Conservation (phyloP, 2,113 vertebrate genomes). For the Cebidichthys violaceus region DNA sequence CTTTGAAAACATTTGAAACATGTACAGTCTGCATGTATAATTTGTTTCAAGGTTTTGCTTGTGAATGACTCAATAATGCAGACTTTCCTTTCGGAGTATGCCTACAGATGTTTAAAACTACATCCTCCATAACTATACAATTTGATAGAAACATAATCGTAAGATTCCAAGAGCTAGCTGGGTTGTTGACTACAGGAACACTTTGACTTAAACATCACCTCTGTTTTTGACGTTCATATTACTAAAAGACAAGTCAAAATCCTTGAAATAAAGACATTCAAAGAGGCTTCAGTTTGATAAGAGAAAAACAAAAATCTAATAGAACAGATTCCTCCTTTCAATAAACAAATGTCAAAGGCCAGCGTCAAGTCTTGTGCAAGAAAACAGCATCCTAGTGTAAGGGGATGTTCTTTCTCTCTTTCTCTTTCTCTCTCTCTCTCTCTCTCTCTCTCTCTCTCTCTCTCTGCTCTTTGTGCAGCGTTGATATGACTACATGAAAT, state of each 20-base stretch:
- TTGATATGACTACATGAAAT: conserved; percentile 75
- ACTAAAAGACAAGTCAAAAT: conserved; percentile 12
- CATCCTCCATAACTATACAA: background rate
- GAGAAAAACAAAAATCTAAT: conserved; percentile 39
- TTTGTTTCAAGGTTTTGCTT: conserved; percentile 17
- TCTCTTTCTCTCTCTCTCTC: conserved; percentile 9
- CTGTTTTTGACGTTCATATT: background rate
- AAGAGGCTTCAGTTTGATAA: conserved; percentile 7
- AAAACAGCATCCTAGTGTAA: conserved; percentile 42
- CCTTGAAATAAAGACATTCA: background rate
- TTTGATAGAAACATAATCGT: conserved; percentile 2
- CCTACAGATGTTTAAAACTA: conserved; percentile 1
- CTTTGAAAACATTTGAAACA: background rate
- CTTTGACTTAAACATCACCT: background rate
- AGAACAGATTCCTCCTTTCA: conserved; percentile 61
- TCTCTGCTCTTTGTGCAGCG: conserved; percentile 64
- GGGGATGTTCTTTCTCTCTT: conserved; percentile 10
- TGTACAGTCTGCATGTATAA: background rate
- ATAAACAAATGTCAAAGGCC: conserved; percentile 73
- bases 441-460: conserved; percentile 8
- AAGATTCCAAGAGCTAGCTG: conserved; percentile 6
- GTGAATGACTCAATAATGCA: conserved; percentile 6
- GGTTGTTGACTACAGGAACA: background rate
- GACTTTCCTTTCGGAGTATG: background rate
- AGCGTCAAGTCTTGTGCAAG: conserved; percentile 51